These are phyloP conservation scores for Trichosurus vulpecula DNA, from an alignment of 2,797 vertebrate species.

Conservation along the genomic window DNA sequence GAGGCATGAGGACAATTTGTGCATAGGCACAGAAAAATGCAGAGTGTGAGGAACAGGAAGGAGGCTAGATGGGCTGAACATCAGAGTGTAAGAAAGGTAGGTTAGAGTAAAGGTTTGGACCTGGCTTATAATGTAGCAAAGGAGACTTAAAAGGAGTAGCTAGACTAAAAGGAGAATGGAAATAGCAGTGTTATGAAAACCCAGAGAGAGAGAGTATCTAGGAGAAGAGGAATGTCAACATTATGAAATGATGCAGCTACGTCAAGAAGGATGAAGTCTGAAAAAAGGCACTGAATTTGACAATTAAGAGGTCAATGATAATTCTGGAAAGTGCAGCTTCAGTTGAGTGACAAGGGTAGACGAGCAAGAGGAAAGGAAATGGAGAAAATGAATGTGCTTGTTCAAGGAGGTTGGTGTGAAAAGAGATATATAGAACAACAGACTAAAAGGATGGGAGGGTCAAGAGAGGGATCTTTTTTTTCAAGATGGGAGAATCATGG, in stretches of 20 bases:
- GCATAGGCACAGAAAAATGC: neutral
- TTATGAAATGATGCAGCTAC: neutral
- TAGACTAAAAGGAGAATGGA: neutral
- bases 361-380: neutral
- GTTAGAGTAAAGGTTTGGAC: neutral
- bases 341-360: neutral
- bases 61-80: neutral
- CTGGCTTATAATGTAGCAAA: neutral
- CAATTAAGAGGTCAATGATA: neutral
- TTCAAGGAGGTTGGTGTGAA: neutral
- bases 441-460: neutral
- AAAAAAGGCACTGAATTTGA: neutral
- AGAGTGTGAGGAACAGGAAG: neutral
- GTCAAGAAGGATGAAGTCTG: neutral
- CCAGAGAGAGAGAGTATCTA: neutral
- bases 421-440: neutral
- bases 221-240: neutral
- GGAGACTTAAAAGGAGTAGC: neutral
- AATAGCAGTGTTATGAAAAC: neutral
- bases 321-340: neutral
- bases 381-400: neutral
- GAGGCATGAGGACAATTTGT: neutral
- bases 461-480: neutral
- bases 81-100: neutral
- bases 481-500: neutral